Evolutionary conservation across 2,888 invertebrate genomes (phyloP).

Genomic region (Neoaliturus tenellus): DNA sequence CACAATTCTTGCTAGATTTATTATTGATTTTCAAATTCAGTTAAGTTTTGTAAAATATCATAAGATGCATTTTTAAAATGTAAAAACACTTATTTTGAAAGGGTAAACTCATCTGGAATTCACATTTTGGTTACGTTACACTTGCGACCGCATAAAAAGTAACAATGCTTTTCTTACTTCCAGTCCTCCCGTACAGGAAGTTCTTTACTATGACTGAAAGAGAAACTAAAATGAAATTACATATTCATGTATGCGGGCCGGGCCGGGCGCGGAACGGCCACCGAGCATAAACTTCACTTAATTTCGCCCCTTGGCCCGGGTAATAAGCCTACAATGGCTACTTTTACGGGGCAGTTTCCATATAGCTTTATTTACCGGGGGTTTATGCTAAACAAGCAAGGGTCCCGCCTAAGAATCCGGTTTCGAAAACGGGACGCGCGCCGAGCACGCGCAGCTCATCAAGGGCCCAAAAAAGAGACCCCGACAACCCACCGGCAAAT

Average conservation of each 20-base stretch:
- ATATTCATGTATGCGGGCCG: constrained; percentile 49
- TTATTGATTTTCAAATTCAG: no score
- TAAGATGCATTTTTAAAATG: no score
- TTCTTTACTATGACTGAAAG: constrained; percentile 32
- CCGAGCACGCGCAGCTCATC: constrained; percentile 1
- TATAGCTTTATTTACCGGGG: constrained; percentile 49
- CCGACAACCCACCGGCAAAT: background rate
- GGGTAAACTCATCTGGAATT: no score
- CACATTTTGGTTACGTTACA: no score
- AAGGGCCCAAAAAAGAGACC: constrained; percentile 10
- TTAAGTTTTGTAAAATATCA: no score
- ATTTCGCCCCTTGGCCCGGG: constrained; percentile 48
- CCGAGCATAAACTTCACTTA: constrained; percentile 47
- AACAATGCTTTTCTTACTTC: background rate
- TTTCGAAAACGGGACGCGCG: constrained; percentile 25
- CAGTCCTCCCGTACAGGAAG: background rate
- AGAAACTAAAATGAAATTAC: constrained; percentile 51
- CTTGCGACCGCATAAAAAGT: no score
- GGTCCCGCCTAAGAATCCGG: constrained; percentile 34
- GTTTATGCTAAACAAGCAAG: constrained; percentile 49
- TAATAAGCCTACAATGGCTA: constrained; percentile 52
- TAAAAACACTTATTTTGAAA: no score
- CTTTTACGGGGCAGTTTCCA: constrained; percentile 45
- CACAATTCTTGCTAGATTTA: no score
- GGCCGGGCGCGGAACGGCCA: constrained; percentile 31